A percentile compares a stretch with the other conserved stretches of the same genome.
Conservation (phyloP, 2,888 invertebrate genomes). For the Cecidostiba fungosa region DNA sequence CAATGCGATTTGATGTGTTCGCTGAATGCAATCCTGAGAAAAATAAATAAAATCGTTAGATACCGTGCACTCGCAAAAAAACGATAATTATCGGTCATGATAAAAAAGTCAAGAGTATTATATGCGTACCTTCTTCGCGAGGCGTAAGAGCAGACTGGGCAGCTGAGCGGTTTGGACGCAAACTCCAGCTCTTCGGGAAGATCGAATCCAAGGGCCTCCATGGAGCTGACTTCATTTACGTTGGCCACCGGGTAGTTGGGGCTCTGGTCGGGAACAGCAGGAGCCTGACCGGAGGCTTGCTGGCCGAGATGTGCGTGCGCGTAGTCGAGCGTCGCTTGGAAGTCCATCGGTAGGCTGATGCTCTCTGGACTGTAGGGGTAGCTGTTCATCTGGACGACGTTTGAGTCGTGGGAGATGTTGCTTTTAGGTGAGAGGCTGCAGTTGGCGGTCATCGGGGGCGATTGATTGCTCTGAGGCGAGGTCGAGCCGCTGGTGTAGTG, state of each 20-base stretch:
- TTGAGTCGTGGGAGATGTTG: conserved; percentile 24
- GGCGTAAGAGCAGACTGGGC: not conserved
- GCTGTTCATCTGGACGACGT: conserved; percentile 5
- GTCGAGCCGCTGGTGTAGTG: conserved; percentile 72
- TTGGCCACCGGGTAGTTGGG: not conserved
- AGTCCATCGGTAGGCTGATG: conserved; percentile 63
- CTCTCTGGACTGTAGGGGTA: conserved; percentile 50
- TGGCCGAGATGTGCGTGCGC: conserved; percentile 66
- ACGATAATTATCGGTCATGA: not conserved
- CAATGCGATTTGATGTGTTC: conserved; percentile 82
- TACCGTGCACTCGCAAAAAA: not conserved
- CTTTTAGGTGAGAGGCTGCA: conserved; percentile 69
- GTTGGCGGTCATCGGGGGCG: conserved; percentile 69
- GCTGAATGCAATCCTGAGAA: conserved; percentile 79
- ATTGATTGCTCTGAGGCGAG: conserved; percentile 70
- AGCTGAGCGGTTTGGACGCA: not conserved
- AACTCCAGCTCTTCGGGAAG: not conserved
- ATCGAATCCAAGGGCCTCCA: not conserved
- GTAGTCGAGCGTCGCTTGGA: conserved; percentile 57
- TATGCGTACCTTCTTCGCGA: not conserved
- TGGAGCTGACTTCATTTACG: not conserved
- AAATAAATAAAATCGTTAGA: not conserved
- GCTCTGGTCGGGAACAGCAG: not conserved
- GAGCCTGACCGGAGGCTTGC: conserved; percentile 7
- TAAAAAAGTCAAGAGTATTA: too few relatives aligned